Base-by-base conservation (phyloP, 1,140 invertebrate genomes). In the Orchesella cincta region DNA sequence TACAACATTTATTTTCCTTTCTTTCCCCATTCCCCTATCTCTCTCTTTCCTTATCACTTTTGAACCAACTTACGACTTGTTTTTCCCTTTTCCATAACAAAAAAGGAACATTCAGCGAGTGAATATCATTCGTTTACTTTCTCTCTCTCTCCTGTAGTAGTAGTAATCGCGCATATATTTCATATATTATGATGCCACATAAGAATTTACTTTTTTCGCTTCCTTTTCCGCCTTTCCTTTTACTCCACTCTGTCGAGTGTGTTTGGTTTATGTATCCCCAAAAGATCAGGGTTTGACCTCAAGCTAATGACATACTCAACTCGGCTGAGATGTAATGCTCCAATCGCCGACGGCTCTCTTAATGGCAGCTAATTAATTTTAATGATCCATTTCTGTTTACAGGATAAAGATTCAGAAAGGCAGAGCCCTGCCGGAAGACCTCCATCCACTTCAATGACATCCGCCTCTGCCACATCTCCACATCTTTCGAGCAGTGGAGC, bases 281-380 rank as follows among this genome's bases (percentile, higher is more conserved):
- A 23, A 8, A 57, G 62, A 33, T 67, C 62, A 67, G 26, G 33
- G 26, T 33, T 12, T 67, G 62, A 67, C 62, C 62, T 67, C 31
- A 67, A 67, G 62, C 62, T 67, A 67, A 67, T 67, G 62, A 67
- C 62, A 67, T 67, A 67, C 62, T 67, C 62, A 67, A 67, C 62
- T 67, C 28, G 8, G 26, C 31, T 67, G 33, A n/a, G n/a, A 67
- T 67, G 62, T 29, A 67, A 67, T 67, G 62, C 23, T 67, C 31
- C n/a, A 8, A 31, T 29, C 33, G 14, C 23, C 52, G 52, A 57
- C 52, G 52, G 52, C 23, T 57, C 31, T 23, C 31, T 33, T 67
- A 67, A 67, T 67, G 62, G 62, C 31, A 33, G 62, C 62, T 67
- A 67, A 67, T 67, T 67, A 67, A 67, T 67, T 67, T 67, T 67